phyloP scores from a whole-genome alignment of 2,113 vertebrate species.

The Spea bombifrons region DNA sequence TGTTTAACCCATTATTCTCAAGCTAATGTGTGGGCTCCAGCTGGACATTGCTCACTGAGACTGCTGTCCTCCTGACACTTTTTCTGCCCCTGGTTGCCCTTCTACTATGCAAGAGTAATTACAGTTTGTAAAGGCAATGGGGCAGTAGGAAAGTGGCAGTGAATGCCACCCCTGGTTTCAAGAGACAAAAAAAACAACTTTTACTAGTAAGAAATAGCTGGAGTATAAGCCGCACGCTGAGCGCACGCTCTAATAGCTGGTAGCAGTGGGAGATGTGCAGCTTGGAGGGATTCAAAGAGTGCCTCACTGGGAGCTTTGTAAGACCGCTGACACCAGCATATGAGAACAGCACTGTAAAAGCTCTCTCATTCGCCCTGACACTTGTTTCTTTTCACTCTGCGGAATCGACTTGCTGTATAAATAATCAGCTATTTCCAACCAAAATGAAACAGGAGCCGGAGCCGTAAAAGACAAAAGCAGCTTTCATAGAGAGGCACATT shows the following conservation, averaged over 20 bases:
- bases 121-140: no score
- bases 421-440: constrained; percentile 58
- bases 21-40: no score
- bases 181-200: no score
- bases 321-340: constrained; percentile 41
- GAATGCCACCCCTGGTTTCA: no score
- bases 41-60: no score
- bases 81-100: no score
- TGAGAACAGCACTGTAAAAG: constrained; percentile 38
- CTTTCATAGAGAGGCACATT: constrained; percentile 56
- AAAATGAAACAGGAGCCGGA: constrained; percentile 58
- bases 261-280: background rate
- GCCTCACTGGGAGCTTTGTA: constrained; percentile 30
- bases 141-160: no score
- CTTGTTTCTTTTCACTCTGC: constrained; percentile 55
- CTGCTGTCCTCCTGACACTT: no score
- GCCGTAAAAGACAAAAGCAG: constrained; percentile 54
- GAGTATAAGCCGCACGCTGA: no score
- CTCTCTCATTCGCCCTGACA: constrained; percentile 46
- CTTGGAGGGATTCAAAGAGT: constrained; percentile 14
- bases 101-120: no score
- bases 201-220: no score
- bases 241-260: background rate
- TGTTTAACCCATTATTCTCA: no score
- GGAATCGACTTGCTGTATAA: constrained; percentile 53